phyloP scores from a whole-genome alignment of 53 echinoderm and acorn worm species.

The Arbacia lixula region DNA sequence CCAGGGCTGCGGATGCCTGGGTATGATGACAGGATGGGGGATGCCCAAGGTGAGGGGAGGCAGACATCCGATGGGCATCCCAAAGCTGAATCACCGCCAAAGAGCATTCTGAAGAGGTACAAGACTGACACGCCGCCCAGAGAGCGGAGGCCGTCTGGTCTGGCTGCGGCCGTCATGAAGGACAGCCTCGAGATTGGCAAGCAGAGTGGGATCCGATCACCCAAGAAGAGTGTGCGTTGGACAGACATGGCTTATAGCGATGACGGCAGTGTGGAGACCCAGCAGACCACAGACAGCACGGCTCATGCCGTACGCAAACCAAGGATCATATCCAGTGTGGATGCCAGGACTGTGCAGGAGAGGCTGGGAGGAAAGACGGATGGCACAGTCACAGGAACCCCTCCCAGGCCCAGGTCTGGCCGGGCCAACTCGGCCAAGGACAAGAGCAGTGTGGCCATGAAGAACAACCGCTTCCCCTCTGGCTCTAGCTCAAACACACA shows the following conservation, averaged over 20 bases:
- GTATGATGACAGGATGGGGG: constrained; percentile 11
- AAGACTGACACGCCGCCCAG: constrained; percentile 4
- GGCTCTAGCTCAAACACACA: neutral
- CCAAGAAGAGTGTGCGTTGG: constrained; percentile 89
- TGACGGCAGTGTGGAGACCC: constrained; percentile 57
- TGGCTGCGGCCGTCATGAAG: constrained; percentile 63
- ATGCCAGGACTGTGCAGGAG: constrained; percentile 50
- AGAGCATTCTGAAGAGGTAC: constrained; percentile 82
- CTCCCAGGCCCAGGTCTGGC: constrained; percentile 45
- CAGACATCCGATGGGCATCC: neutral
- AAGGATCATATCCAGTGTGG: constrained; percentile 44
- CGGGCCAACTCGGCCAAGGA: neutral
- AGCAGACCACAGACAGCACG: neutral
- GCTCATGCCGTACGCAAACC: constrained; percentile 23
- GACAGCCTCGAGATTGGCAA: constrained; percentile 92
- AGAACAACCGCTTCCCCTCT: constrained; percentile 27
- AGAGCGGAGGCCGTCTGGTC: constrained; percentile 17
- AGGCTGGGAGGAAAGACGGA: constrained; percentile 26
- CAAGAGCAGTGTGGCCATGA: constrained; percentile 1
- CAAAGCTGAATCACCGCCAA: constrained; percentile 51
- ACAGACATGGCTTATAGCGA: constrained; percentile 76
- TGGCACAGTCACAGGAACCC: neutral
- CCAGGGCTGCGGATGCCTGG: neutral
- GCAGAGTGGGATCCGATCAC: constrained; percentile 49
- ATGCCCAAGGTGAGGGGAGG: neutral